These are phyloP conservation scores for Gryon sp. DNA, from an alignment of 1,140 invertebrate species.

Conservation along the genomic window DNA sequence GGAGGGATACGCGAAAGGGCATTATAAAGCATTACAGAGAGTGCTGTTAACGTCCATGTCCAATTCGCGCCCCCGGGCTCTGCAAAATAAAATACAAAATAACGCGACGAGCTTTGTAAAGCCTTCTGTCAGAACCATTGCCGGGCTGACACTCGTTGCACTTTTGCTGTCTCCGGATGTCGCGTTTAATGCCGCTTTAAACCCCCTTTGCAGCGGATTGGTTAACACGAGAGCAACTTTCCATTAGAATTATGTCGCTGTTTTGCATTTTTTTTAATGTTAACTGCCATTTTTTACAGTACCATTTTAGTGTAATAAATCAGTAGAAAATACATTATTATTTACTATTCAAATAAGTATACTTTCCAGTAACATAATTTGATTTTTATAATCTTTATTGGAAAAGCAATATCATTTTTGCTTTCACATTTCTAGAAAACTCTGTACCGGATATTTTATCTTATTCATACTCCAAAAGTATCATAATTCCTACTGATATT, in stretches of 20 bases:
- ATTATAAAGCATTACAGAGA: constrained; percentile 79
- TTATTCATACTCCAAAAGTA: no score
- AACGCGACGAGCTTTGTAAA: constrained; percentile 73
- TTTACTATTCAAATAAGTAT: no score
- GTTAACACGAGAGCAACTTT: constrained; percentile 56
- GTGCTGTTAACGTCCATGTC: constrained; percentile 79
- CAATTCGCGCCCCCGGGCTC: constrained; percentile 70
- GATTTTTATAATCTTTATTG: no score
- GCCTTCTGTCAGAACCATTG: constrained; percentile 78
- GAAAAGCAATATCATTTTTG: no score
- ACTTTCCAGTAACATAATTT: no score
- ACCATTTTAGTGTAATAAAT: no score
- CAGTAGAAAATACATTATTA: no score
- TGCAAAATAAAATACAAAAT: constrained; percentile 77
- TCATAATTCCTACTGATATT: no score
- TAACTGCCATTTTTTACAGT: no score
- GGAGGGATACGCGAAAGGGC: constrained; percentile 57
- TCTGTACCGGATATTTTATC: no score
- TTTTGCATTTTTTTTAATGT: no score
- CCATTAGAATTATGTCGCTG: constrained; percentile 60
- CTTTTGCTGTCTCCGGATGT: constrained; percentile 62
- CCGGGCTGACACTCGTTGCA: constrained; percentile 63
- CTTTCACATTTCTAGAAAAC: no score
- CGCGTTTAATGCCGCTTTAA: constrained; percentile 64
- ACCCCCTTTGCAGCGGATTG: constrained; percentile 60